A percentile compares a stretch with the other conserved stretches of the same genome.
These are phyloP conservation scores for Chiloscyllium plagiosum DNA, from an alignment of 2,113 vertebrate species.

Conservation along the genomic window DNA sequence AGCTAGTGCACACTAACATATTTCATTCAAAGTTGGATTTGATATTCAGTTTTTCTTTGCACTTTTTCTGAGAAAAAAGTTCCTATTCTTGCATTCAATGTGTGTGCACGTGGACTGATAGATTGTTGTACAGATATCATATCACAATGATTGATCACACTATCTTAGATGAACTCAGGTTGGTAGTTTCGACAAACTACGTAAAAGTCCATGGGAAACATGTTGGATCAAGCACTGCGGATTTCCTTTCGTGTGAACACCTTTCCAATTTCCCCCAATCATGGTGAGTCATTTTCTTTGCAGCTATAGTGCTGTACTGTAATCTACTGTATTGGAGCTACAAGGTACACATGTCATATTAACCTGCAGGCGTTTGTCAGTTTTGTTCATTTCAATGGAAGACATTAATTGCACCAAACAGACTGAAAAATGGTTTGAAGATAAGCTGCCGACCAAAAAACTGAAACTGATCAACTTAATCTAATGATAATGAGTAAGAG, in stretches of 20 bases:
- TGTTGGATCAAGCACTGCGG: not conserved
- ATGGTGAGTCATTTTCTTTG: conserved; percentile 22
- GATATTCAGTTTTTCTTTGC: not conserved
- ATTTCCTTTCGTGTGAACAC: conserved; percentile 27
- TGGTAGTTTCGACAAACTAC: not conserved
- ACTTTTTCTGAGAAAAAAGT: not conserved
- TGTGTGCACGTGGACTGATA: not conserved
- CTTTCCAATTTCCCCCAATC: not conserved
- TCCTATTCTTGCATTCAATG: not conserved
- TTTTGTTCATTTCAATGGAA: conserved; percentile 1
- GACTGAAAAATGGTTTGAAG: not conserved
- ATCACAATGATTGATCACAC: not conserved
- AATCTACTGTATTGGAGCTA: not conserved
- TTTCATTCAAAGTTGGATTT: not conserved
- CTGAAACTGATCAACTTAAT: not conserved
- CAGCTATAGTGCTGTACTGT: not conserved
- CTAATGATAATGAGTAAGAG: not conserved
- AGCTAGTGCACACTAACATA: not conserved
- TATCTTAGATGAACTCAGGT: not conserved
- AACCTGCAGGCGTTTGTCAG: not conserved
- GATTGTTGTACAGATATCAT: not conserved
- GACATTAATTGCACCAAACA: not conserved
- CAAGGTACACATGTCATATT: not conserved
- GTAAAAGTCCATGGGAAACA: conserved; percentile 2
- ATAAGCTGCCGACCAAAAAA: not conserved